Percentiles rank a stretch among this genome's conserved stretches.
Conservation (phyloP, 35 echinoderm and acorn worm genomes). For the Apostichopus parvimensis region DNA sequence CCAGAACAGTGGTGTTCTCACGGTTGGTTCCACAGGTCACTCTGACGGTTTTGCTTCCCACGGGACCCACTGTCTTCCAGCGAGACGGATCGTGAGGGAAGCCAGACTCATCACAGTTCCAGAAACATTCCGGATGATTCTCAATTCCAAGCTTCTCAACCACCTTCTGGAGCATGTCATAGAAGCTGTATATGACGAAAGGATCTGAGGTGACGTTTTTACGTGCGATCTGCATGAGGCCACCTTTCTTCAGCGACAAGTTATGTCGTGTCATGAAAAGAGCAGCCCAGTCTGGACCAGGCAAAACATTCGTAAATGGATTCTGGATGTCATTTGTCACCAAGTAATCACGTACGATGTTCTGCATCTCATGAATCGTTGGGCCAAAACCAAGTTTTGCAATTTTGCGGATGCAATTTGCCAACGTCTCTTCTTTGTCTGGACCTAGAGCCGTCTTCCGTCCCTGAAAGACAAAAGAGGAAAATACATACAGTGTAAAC, state of each 20-base stretch:
- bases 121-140: neutral
- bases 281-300: neutral
- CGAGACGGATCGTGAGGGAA: neutral
- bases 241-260: slow-evolving; percentile 15
- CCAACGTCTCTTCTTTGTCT: neutral
- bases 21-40: slow-evolving; percentile 4
- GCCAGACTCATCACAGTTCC: slow-evolving; percentile 24
- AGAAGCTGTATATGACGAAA: neutral
- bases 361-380: neutral
- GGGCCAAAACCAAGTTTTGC: neutral
- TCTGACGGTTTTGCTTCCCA: neutral
- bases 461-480: neutral
- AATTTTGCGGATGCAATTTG: slow-evolving; percentile 1
- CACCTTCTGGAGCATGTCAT: neutral
- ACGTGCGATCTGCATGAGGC: neutral
- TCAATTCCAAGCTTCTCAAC: neutral
- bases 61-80: slow-evolving; percentile 2
- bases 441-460: neutral
- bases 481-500: no score
- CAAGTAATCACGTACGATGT: neutral
- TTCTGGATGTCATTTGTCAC: neutral
- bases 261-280: neutral
- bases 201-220: slow-evolving; percentile 1
- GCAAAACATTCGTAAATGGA: neutral
- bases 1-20: neutral